phyloP scores from a whole-genome alignment of 2,797 vertebrate genomes.

The Smutsia gigantea region DNA sequence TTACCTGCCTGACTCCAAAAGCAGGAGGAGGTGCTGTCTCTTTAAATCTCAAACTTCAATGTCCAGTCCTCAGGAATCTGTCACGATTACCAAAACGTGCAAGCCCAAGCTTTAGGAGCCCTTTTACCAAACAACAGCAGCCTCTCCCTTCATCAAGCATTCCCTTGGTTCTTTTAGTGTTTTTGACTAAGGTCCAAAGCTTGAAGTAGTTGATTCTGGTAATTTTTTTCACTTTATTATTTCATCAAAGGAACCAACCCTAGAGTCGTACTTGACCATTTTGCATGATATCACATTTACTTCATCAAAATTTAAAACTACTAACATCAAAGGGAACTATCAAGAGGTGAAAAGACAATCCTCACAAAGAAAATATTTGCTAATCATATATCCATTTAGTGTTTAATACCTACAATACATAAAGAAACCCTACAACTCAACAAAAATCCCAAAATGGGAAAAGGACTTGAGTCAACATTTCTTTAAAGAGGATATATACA shows the following conservation, averaged over 20 bases:
- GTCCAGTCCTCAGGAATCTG: neutral
- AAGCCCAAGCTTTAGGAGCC: neutral
- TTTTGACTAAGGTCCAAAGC: neutral
- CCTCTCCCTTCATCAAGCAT: neutral
- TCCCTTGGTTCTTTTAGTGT: neutral
- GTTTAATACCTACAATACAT: neutral
- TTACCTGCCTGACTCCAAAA: neutral
- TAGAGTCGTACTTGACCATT: neutral
- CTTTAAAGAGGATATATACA: neutral
- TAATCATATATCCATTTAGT: neutral
- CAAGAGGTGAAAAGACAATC: neutral
- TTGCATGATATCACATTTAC: neutral
- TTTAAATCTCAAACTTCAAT: neutral
- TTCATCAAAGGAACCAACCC: neutral
- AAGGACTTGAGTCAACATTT: neutral
- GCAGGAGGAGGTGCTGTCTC: neutral
- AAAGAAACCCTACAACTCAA: neutral
- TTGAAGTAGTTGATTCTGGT: neutral
- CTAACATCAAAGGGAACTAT: neutral
- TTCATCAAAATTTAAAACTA: neutral
- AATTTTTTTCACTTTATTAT: neutral
- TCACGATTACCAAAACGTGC: neutral
- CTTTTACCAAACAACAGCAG: neutral
- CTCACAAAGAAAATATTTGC: neutral
- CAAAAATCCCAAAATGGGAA: neutral